Base-by-base conservation (phyloP, 2,113 vertebrate genomes). In the Dipodomys stephensi region DNA sequence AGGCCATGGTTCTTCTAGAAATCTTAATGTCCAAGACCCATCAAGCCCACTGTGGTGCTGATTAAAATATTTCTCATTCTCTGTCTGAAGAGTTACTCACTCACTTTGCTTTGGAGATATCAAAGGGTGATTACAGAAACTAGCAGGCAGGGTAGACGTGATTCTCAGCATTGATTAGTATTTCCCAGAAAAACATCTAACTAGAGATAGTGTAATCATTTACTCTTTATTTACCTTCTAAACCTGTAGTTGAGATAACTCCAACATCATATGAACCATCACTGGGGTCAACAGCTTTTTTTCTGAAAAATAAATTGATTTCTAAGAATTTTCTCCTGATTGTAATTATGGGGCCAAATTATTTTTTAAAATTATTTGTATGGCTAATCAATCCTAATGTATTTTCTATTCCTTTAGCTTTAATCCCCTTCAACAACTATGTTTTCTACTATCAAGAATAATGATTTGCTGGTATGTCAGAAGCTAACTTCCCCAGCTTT, bases 171-270 rank as follows among this genome's bases (percentile, higher is more conserved):
- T n/a, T 80, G 95, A 90, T 46, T 94, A 79, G 67, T 76, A 91
- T 89, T 96, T 96, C 84, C 74, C 90, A 96, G 95, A 92, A 97
- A 96, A 85, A 93, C 94, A 95, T 90, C 87, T 93, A 96, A 96
- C 96, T 53, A 96, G 94, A 97, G 97, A 95, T 96, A 46, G 96
- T 93, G 94, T 98, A 98, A 98, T 98, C 92, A 98, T 98, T 98
- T 95, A 98, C 97, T 85, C 90, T 93, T 95, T 98, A 95, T 98
- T 98, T 98, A 96, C 96, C 78, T 97, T 97, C 89, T 85, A 97
- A 97, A 94, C 91, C 64, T 91, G 93, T 96, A 88, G 73, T 53
- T 73, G 72, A 89, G 83, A 78, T 71, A 73, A 94, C 72, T 65
- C 81, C 83, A 94, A 72, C 67, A 81, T 23, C 23, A 25, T 32